A percentile compares a stretch with the other conserved stretches of the same genome.
Evolutionary conservation across 2,113 vertebrate species (phyloP).

Genomic region (Cricetomys ansorgei): DNA sequence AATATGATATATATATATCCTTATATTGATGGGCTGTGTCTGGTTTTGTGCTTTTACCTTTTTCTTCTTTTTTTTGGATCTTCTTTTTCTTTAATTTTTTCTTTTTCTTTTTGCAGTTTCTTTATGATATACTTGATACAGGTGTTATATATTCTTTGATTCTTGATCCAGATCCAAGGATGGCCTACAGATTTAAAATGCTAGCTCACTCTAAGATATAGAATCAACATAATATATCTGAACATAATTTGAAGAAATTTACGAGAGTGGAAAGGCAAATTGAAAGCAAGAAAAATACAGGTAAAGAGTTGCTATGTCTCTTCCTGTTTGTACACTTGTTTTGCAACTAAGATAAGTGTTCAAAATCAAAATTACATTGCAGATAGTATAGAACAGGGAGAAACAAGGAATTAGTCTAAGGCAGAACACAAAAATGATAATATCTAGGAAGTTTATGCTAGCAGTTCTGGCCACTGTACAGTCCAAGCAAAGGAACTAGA

Average conservation of each 20-base stretch:
- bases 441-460: conserved; percentile 14
- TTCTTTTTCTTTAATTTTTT: neutral
- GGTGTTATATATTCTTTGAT: neutral
- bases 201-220: neutral
- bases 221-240: conserved; percentile 10
- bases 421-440: neutral
- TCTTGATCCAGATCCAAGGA: neutral
- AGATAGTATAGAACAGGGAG: neutral
- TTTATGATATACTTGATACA: neutral
- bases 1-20: no score
- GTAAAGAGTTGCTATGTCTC: neutral
- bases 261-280: neutral
- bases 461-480: neutral
- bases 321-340: neutral
- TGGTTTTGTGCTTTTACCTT: no score
- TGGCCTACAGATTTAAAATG: neutral
- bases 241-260: neutral
- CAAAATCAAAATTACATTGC: conserved; percentile 22
- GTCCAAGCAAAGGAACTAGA: neutral
- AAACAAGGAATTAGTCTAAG: neutral
- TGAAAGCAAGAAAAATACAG: neutral
- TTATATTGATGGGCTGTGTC: no score
- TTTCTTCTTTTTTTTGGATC: neutral
- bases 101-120: neutral
- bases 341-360: conserved; percentile 21